Conservation (phyloP, 2,888 invertebrate genomes). For the Cataglyphis albicans region DNA sequence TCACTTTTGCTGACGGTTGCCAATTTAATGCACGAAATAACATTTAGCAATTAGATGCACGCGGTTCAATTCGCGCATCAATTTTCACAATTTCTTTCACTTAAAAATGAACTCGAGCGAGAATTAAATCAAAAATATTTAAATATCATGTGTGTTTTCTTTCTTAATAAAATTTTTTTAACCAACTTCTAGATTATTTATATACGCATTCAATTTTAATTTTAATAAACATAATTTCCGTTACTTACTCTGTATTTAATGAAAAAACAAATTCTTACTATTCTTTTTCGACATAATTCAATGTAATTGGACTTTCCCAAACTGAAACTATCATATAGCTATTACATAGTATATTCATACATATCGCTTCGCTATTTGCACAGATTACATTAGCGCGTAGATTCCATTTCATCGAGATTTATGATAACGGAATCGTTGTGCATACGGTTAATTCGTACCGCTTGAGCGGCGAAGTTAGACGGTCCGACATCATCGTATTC, state of each 20-base stretch:
- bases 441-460: conserved; percentile 11
- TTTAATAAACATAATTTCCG: neutral
- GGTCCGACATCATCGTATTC: conserved; percentile 77
- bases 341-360: neutral
- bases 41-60: conserved; percentile 32
- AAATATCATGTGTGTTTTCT: neutral
- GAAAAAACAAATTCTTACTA: neutral
- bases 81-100: neutral
- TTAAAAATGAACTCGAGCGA: neutral
- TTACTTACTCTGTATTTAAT: neutral
- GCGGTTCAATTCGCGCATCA: neutral
- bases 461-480: conserved; percentile 22
- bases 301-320: neutral
- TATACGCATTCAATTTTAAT: neutral
- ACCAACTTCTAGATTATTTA: neutral
- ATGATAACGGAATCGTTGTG: conserved; percentile 4
- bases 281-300: neutral
- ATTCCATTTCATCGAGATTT: conserved; percentile 10
- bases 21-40: conserved; percentile 17
- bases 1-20: conserved; percentile 37
- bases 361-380: neutral
- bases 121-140: neutral
- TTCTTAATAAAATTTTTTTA: neutral
- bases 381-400: neutral
- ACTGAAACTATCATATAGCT: neutral